Conservation (phyloP, 2,113 vertebrate genomes). For the Passer montanus region DNA sequence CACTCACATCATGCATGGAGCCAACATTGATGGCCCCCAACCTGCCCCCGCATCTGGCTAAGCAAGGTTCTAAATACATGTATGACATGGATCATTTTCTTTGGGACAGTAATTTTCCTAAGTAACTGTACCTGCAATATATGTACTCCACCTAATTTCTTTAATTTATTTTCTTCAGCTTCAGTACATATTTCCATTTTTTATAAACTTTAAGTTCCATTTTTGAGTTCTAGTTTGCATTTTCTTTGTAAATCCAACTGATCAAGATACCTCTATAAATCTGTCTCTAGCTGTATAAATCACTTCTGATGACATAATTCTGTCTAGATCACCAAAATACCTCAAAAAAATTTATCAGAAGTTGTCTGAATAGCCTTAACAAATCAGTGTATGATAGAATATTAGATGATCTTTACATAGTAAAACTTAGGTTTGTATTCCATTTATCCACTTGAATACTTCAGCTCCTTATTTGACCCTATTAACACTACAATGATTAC, state of each 20-base stretch:
- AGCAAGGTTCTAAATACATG: background rate
- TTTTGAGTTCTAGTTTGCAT: background rate
- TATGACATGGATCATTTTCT: background rate
- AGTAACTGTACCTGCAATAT: background rate
- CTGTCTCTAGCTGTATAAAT: background rate
- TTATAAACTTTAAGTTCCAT: background rate
- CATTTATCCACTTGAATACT: background rate
- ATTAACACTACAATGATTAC: background rate
- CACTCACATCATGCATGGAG: background rate
- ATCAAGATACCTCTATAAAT: background rate
- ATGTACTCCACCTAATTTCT: background rate
- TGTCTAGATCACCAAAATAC: background rate
- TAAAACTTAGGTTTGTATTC: background rate
- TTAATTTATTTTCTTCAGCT: background rate
- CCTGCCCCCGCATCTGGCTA: background rate
- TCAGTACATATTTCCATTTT: background rate
- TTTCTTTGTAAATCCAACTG: background rate
- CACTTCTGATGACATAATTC: background rate
- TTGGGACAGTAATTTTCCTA: background rate
- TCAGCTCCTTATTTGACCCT: background rate
- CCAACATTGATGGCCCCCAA: background rate
- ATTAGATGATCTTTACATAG: background rate
- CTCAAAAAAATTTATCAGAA: background rate
- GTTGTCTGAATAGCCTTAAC: background rate
- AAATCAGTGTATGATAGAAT: background rate